phyloP scores from a whole-genome alignment of 2,888 invertebrate genomes.

The Drosophila robusta region DNA sequence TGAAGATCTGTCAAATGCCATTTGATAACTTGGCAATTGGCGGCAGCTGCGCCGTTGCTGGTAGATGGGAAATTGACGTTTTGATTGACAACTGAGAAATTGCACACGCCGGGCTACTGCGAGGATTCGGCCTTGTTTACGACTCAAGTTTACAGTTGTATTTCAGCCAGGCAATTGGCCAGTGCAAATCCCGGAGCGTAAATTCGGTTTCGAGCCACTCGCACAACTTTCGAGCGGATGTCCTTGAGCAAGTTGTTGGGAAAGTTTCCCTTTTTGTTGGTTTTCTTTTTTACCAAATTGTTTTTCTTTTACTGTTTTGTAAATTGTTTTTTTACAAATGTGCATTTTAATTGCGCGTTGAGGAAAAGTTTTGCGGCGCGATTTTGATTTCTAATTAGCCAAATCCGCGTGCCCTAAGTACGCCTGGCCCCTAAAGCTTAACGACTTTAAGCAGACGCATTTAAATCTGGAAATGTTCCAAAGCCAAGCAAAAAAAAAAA shows the following conservation, averaged over 20 bases:
- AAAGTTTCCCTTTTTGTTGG: constrained; percentile 28
- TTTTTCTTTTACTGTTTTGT: constrained; percentile 42
- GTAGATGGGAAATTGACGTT: constrained; percentile 77
- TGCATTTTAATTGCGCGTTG: constrained; percentile 61
- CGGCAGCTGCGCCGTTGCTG: constrained; percentile 51
- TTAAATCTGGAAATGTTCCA: constrained; percentile 10
- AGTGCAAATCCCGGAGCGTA: constrained; percentile 11
- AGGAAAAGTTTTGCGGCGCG: constrained; percentile 55
- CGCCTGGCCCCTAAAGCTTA: constrained; percentile 8
- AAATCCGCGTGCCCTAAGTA: not conserved
- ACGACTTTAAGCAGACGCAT: constrained; percentile 43
- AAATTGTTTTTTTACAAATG: constrained; percentile 63
- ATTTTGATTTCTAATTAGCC: constrained; percentile 74
- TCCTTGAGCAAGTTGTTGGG: constrained; percentile 52
- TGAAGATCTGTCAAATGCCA: constrained; percentile 69
- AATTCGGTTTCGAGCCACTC: constrained; percentile 12
- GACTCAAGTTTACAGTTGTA: constrained; percentile 7
- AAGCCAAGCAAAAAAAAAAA: not conserved
- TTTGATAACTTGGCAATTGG: constrained; percentile 54
- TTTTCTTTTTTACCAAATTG: constrained; percentile 39
- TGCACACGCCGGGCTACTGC: constrained; percentile 36
- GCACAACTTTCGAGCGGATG: constrained; percentile 28
- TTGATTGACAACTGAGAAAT: constrained; percentile 82
- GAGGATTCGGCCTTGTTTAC: constrained; percentile 28
- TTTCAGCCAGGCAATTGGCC: constrained; percentile 23